phyloP scores from a whole-genome alignment of 2,888 invertebrate species.

The Noctua pronuba region DNA sequence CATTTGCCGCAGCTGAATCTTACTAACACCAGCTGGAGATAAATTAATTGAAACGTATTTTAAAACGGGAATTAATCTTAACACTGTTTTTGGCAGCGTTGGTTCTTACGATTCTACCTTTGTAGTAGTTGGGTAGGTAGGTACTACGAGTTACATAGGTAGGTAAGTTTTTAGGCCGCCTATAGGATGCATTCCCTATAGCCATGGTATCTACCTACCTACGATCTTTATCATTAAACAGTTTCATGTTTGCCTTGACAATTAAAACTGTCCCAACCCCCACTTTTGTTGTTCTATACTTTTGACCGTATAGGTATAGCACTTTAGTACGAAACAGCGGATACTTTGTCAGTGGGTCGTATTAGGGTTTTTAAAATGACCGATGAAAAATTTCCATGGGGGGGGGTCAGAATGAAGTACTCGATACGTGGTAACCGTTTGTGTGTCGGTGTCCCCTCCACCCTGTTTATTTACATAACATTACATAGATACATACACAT shows the following conservation, averaged over 20 bases:
- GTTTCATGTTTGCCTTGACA: neutral
- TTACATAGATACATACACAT: too few species aligned
- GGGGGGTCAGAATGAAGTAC: too few species aligned
- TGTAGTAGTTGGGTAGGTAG: neutral
- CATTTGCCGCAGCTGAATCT: constrained; percentile 31
- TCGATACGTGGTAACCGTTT: too few species aligned
- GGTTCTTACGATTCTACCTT: neutral
- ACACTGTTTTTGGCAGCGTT: neutral
- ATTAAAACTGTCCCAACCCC: neutral
- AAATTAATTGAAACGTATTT: constrained; percentile 34
- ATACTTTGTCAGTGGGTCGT: too few species aligned
- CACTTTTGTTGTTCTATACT: too few species aligned
- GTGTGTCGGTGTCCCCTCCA: too few species aligned
- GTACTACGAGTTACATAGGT: neutral
- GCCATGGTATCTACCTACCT: neutral
- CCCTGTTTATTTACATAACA: too few species aligned
- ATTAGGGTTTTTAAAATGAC: too few species aligned
- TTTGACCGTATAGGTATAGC: too few species aligned
- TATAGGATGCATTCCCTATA: neutral
- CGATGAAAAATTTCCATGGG: too few species aligned
- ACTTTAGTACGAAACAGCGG: too few species aligned
- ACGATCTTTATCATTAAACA: neutral
- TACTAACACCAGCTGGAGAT: constrained; percentile 19
- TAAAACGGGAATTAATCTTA: constrained; percentile 4
- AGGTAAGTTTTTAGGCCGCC: neutral